Evolutionary conservation across 2,113 vertebrate species (phyloP).

Genomic region (Campylomormyrus numenius): DNA sequence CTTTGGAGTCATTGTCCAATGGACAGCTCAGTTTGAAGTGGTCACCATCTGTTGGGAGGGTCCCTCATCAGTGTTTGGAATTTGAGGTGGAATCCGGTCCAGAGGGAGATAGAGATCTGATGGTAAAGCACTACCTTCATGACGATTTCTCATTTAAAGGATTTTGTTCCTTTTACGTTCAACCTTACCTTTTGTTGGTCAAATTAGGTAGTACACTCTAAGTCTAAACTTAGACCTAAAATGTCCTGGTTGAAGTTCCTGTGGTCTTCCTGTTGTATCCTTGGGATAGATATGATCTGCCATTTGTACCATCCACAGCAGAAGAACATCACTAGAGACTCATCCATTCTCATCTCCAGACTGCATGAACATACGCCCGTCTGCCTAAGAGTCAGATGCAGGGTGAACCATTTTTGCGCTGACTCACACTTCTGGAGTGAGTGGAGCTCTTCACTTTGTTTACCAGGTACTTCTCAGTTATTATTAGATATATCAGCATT

Average conservation of each 20-base stretch:
- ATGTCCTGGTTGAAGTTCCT: not conserved
- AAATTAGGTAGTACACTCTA: not conserved
- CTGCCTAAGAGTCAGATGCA: constrained; percentile 54
- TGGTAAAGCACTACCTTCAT: not conserved
- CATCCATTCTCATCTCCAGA: constrained; percentile 17
- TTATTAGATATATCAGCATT: not conserved
- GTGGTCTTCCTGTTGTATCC: not conserved
- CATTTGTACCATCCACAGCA: constrained; percentile 22
- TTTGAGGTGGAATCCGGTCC: constrained; percentile 63
- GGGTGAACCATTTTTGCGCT: constrained; percentile 49
- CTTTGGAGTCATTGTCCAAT: constrained; percentile 36
- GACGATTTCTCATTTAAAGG: not conserved
- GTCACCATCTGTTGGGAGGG: constrained; percentile 48
- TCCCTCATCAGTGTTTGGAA: constrained; percentile 64
- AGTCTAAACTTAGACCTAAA: not conserved
- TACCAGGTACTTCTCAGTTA: constrained; percentile 34
- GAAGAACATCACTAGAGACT: constrained; percentile 23
- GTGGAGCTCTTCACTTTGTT: constrained; percentile 50
- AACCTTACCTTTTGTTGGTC: not conserved
- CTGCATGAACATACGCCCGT: not conserved
- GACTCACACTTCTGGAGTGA: constrained; percentile 54
- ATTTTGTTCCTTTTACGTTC: not conserved
- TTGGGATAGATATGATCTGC: not conserved
- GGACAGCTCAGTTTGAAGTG: constrained; percentile 53
- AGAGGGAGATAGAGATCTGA: constrained; percentile 29